A percentile compares a stretch with the other conserved stretches of the same genome.
Evolutionary conservation across 2,797 vertebrate species (phyloP).

Genomic region (Eulemur albifrons): DNA sequence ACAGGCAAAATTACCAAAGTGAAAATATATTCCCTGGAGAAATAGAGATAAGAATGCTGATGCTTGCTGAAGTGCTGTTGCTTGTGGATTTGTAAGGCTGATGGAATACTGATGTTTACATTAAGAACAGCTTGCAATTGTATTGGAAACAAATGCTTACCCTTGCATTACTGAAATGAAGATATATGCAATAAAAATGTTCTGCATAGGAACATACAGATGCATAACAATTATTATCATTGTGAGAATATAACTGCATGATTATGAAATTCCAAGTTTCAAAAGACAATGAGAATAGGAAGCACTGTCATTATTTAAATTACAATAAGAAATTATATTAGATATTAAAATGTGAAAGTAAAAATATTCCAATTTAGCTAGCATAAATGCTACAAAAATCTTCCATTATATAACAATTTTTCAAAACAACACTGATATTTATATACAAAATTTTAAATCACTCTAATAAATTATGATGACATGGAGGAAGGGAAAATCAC

Average conservation of each 20-base stretch:
- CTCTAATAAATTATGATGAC: neutral
- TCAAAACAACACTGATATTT: neutral
- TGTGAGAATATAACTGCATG: neutral
- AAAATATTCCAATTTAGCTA: conserved; percentile 38
- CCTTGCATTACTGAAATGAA: conserved; percentile 48
- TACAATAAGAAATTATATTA: conserved; percentile 45
- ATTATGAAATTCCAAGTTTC: conserved; percentile 55
- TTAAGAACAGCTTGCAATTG: conserved; percentile 49
- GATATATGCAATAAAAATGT: conserved; percentile 30
- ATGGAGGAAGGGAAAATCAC: neutral
- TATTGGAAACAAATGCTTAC: conserved; percentile 59
- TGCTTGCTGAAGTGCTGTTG: conserved; percentile 1
- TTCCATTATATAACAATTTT: neutral
- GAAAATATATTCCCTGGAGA: conserved; percentile 62
- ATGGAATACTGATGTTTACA: conserved; percentile 59
- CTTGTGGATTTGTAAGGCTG: conserved; percentile 45
- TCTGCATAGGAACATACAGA: conserved; percentile 3
- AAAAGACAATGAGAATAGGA: conserved; percentile 38
- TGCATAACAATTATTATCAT: conserved; percentile 43
- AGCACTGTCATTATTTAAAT: conserved; percentile 50
- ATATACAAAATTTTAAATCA: neutral
- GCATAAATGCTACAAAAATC: neutral
- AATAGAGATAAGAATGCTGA: conserved; percentile 49
- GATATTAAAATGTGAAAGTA: conserved; percentile 48
- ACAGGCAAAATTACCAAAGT: conserved; percentile 54